Evolutionary conservation across 2,113 vertebrate species (phyloP).

Genomic region (Euleptes europaea): DNA sequence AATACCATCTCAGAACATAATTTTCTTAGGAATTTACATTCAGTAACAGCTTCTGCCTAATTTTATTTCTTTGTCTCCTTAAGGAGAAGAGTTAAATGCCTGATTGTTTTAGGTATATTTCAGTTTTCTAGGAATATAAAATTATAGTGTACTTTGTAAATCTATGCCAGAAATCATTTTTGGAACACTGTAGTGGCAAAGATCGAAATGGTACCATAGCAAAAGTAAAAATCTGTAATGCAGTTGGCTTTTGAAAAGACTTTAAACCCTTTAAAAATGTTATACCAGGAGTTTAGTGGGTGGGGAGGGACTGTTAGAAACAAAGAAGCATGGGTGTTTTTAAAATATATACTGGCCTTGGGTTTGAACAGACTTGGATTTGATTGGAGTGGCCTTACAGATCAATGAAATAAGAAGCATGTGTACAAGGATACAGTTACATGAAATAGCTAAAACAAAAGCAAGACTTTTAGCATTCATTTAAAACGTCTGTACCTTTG

Average conservation of each 20-base stretch:
- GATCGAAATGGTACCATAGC: constrained; percentile 38
- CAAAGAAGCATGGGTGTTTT: no score
- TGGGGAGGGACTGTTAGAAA: constrained; percentile 3
- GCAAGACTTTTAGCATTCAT: constrained; percentile 51
- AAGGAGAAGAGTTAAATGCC: not conserved
- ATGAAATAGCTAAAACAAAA: constrained; percentile 63
- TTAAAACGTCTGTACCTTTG: constrained; percentile 31
- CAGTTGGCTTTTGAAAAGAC: constrained; percentile 56
- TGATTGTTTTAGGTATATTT: not conserved
- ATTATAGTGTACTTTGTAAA: constrained; percentile 29
- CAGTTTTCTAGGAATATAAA: not conserved
- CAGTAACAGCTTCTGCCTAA: not conserved
- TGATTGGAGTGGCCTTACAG: constrained; percentile 65
- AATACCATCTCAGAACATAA: not conserved
- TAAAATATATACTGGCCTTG: constrained; percentile 45
- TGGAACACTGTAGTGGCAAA: constrained; percentile 50
- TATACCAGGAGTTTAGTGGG: constrained; percentile 36
- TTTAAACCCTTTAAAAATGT: constrained; percentile 31
- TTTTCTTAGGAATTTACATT: not conserved
- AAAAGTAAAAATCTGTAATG: constrained; percentile 34
- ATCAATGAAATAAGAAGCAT: constrained; percentile 74
- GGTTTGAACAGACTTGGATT: constrained; percentile 59
- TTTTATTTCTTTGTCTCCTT: not conserved
- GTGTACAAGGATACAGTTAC: constrained; percentile 64
- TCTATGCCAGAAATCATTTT: constrained; percentile 46